Evolutionary conservation across 2,888 invertebrate species (phyloP).

Genomic region (Cheilosia pagana): DNA sequence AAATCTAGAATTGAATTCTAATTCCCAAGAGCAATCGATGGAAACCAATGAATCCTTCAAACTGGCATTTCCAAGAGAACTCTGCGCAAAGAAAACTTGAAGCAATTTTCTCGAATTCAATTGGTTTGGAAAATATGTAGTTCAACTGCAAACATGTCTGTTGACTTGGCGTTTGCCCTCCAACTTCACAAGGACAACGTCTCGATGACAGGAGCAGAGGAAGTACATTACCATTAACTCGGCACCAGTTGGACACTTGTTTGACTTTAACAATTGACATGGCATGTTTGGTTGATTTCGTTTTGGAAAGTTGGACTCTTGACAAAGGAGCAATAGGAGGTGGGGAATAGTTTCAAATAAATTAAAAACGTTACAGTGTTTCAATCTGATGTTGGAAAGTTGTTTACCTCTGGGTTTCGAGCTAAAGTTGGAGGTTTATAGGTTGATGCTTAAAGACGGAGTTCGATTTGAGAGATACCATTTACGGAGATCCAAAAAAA

Average conservation of each 20-base stretch:
- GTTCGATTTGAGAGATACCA: too few species aligned
- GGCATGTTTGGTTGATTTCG: conserved; percentile 33
- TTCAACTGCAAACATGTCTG: conserved; percentile 35
- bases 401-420: too few species aligned
- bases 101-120: conserved; percentile 28
- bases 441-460: too few species aligned
- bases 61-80: conserved; percentile 37
- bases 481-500: too few species aligned
- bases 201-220: conserved; percentile 17
- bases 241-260: conserved; percentile 53
- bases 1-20: conserved; percentile 61
- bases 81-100: conserved; percentile 6
- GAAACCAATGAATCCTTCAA: conserved; percentile 65
- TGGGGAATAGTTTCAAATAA: too few species aligned
- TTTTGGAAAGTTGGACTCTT: conserved; percentile 19
- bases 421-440: too few species aligned
- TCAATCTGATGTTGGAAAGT: too few species aligned
- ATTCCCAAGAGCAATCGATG: conserved; percentile 61
- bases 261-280: conserved; percentile 47
- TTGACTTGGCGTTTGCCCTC: conserved; percentile 39
- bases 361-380: neutral
- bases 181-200: conserved; percentile 11
- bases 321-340: neutral
- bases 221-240: conserved; percentile 54
- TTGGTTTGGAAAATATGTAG: conserved; percentile 1